phyloP scores from a whole-genome alignment of 2,797 vertebrate genomes.

The Pseudochaenichthys georgianus region DNA sequence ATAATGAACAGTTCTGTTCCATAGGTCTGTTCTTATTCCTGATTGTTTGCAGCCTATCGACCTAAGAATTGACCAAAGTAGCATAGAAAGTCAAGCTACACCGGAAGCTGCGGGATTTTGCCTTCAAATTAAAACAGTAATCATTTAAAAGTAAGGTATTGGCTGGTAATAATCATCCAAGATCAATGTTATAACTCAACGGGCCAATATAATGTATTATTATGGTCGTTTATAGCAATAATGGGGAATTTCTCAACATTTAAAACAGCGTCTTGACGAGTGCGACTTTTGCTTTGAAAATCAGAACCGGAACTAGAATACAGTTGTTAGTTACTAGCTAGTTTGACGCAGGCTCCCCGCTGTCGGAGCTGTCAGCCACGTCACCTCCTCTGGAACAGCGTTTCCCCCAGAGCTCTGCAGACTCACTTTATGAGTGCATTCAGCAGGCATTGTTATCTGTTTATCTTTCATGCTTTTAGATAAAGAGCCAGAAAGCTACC shows the following conservation, averaged over 20 bases:
- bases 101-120: neutral
- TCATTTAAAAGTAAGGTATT: accelerated
- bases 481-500: neutral
- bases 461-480: neutral
- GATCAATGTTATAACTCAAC: too few relatives aligned
- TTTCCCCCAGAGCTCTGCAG: neutral
- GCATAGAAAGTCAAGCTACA: neutral
- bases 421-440: neutral
- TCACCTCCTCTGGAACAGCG: conserved; percentile 74
- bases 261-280: accelerated
- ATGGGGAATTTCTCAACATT: neutral
- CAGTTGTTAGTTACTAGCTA: accelerated
- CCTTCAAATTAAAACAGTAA: conserved; percentile 9
- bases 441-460: neutral
- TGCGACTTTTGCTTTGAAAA: conserved; percentile 41
- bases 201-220: too few relatives aligned
- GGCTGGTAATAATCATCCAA: accelerated
- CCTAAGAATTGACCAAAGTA: conserved; percentile 23
- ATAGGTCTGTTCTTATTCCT: neutral
- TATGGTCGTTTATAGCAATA: too few relatives aligned
- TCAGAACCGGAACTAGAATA: accelerated
- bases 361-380: conserved; percentile 79
- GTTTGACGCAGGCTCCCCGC: neutral
- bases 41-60: conserved; percentile 26
- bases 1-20: neutral